A percentile compares a stretch with the other conserved stretches of the same genome.
phyloP scores from a whole-genome alignment of 1,140 invertebrate species.

The Drosophila tsacasi region DNA sequence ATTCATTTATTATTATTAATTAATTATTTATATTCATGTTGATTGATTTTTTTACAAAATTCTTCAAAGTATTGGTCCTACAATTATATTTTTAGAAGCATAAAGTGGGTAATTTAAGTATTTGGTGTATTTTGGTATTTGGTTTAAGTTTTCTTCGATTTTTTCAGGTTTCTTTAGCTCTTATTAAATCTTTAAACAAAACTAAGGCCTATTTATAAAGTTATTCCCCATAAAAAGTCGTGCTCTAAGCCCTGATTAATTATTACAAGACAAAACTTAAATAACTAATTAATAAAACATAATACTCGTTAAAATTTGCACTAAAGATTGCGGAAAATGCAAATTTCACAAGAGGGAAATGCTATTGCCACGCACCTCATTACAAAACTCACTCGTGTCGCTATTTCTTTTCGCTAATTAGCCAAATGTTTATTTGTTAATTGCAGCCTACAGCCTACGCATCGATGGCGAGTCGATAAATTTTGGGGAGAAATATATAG shows the following conservation, averaged over 20 bases:
- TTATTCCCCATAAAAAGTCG: background rate
- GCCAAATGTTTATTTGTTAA: slow-evolving; percentile 27
- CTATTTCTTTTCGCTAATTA: slow-evolving; percentile 24
- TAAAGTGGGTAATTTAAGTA: no score
- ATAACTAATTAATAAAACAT: background rate
- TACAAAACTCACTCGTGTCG: background rate
- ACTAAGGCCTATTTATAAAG: background rate
- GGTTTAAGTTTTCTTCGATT: background rate
- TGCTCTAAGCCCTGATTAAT: background rate
- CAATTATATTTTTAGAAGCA: background rate
- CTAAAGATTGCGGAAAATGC: background rate
- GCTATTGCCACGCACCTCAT: background rate
- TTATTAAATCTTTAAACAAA: background rate
- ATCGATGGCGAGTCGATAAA: slow-evolving; percentile 6
- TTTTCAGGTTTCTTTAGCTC: background rate
- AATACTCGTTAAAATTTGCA: no score
- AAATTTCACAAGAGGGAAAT: background rate
- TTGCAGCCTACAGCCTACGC: slow-evolving; percentile 40
- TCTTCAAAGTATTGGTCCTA: background rate
- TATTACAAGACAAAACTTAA: background rate
- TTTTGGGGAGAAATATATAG: slow-evolving; percentile 4
- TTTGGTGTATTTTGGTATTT: no score
- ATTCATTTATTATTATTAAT: no score
- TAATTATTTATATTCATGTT: background rate
- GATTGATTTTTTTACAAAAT: background rate